phyloP scores from a whole-genome alignment of 2,888 invertebrate species.

The Candidula unifasciata region DNA sequence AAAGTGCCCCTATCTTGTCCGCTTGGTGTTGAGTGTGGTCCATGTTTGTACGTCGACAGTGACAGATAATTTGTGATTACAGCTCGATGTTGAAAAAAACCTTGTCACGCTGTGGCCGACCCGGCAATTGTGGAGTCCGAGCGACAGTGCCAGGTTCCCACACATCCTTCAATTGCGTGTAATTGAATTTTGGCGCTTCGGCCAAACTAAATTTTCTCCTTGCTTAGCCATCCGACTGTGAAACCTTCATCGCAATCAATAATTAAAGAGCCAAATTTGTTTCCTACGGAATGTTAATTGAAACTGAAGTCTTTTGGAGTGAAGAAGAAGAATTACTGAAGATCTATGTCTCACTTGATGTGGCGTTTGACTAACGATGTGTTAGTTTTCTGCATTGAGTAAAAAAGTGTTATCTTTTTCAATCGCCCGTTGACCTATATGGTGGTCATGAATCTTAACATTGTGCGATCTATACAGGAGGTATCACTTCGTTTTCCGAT shows the following conservation, averaged over 20 bases:
- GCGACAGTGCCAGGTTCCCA: slow-evolving; percentile 33
- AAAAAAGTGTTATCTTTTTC: neutral
- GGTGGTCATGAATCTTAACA: no score
- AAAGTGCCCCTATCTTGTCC: no score
- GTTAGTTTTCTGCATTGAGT: neutral
- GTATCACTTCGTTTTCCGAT: no score
- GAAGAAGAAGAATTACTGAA: neutral
- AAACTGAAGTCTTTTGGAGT: neutral
- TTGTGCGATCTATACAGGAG: no score
- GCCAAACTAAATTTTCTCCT: slow-evolving; percentile 33
- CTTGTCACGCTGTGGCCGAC: neutral
- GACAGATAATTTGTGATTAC: no score
- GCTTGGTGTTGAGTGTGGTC: no score
- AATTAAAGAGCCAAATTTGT: slow-evolving; percentile 39
- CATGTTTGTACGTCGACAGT: no score
- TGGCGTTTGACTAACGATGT: neutral
- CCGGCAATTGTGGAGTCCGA: neutral
- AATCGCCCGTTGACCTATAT: no score
- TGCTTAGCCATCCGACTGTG: slow-evolving; percentile 1
- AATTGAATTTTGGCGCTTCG: slow-evolving; percentile 45
- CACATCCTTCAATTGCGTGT: slow-evolving; percentile 36
- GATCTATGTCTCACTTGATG: neutral
- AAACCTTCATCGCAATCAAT: slow-evolving; percentile 32
- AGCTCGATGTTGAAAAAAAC: neutral
- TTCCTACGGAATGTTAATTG: neutral